Evolutionary conservation across 2,797 vertebrate species (phyloP).

Genomic region (Rhyacichthys aspro): DNA sequence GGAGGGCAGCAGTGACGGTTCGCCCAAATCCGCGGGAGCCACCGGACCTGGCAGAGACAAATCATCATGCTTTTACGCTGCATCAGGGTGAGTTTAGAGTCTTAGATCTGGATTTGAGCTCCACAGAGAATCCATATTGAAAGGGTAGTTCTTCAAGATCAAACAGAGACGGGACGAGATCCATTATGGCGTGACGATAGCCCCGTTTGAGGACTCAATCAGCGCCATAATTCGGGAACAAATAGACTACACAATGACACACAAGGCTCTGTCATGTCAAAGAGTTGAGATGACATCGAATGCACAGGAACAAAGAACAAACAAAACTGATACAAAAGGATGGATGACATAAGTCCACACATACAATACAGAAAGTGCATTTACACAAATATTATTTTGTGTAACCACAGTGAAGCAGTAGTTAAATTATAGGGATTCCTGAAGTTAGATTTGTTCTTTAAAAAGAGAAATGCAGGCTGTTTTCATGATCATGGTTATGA

Average conservation of each 20-base stretch:
- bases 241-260: constrained; percentile 17
- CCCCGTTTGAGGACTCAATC: constrained; percentile 23
- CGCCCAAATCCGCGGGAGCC: constrained; percentile 61
- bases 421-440: background rate
- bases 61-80: constrained; percentile 60
- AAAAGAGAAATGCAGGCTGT: no score
- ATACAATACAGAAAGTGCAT: background rate
- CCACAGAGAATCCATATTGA: constrained; percentile 25
- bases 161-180: constrained; percentile 16
- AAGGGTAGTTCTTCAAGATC: constrained; percentile 13
- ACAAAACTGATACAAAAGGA: background rate
- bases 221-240: constrained; percentile 24
- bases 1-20: constrained; percentile 47
- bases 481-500: background rate
- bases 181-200: constrained; percentile 35
- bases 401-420: background rate
- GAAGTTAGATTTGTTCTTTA: no score
- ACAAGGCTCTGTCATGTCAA: constrained; percentile 16
- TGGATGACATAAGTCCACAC: no score
- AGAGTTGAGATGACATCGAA: constrained; percentile 32
- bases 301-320: background rate
- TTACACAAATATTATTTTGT: background rate
- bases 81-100: background rate
- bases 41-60: constrained; percentile 70
- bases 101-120: background rate